phyloP scores from a whole-genome alignment of 2,888 invertebrate genomes.

The Resseliella maxima region DNA sequence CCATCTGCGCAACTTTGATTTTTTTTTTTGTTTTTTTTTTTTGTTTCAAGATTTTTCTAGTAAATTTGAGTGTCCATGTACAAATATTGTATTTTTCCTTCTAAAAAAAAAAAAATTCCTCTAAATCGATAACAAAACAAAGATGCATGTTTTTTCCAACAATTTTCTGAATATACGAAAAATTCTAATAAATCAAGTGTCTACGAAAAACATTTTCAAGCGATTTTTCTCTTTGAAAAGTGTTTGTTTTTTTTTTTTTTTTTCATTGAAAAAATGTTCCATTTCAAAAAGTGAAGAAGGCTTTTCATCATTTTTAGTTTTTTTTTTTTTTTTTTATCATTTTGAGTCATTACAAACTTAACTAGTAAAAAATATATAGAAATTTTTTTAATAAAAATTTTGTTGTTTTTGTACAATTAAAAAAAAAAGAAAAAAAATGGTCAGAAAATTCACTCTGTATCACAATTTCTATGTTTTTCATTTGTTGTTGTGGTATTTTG shows the following conservation, averaged over 20 bases:
- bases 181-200: too few species aligned
- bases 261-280: neutral
- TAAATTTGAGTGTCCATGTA: too few species aligned
- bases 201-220: too few species aligned
- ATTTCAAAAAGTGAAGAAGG: neutral
- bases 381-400: neutral
- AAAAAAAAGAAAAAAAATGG: neutral
- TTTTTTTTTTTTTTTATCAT: neutral
- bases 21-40: neutral
- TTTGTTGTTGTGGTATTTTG: neutral
- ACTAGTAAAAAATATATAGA: constrained; percentile 25
- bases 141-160: too few species aligned
- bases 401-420: neutral
- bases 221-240: too few species aligned
- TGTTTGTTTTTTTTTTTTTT: neutral
- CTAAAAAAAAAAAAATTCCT: too few species aligned
- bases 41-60: neutral
- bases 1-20: neutral
- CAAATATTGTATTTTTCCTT: too few species aligned
- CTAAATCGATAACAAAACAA: too few species aligned
- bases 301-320: neutral
- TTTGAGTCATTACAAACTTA: constrained; percentile 15
- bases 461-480: neutral
- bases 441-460: constrained; percentile 27
- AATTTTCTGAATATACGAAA: too few species aligned